Evolutionary conservation across 1,140 invertebrate species (phyloP).

Genomic region (Papilio glaucus): DNA sequence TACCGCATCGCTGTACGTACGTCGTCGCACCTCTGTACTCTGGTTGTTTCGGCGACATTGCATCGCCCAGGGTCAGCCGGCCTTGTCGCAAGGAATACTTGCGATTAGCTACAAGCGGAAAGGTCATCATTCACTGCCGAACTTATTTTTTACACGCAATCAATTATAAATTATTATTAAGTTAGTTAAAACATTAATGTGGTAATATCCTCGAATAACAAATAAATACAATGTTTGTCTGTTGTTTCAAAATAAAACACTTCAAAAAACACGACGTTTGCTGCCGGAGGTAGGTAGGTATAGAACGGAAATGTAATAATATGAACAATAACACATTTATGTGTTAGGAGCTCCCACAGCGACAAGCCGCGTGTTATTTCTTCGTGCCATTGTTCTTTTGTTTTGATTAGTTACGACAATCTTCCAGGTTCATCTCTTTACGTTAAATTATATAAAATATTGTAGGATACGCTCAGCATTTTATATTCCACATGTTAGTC

Average conservation of each 20-base stretch:
- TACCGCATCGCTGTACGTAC: constrained; percentile 5
- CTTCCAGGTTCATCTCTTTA: constrained; percentile 17
- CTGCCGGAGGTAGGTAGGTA: neutral
- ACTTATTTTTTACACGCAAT: constrained; percentile 8
- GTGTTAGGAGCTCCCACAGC: neutral
- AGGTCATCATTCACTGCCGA: constrained; percentile 18
- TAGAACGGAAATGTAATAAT: constrained; percentile 21
- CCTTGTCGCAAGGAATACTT: constrained; percentile 43
- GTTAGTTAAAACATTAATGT: neutral
- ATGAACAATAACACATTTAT: constrained; percentile 23
- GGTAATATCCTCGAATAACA: neutral
- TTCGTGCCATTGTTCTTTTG: constrained; percentile 18
- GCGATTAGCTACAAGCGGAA: constrained; percentile 22
- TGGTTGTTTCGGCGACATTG: constrained; percentile 43
- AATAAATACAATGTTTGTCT: neutral
- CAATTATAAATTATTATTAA: neutral
- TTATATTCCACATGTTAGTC: neutral
- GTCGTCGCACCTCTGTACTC: neutral
- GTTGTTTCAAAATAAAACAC: no score
- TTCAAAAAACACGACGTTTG: neutral
- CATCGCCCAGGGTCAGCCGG: constrained; percentile 42
- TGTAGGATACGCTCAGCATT: neutral
- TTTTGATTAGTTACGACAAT: constrained; percentile 18
- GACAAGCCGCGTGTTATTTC: constrained; percentile 18
- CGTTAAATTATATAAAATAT: constrained; percentile 1